phyloP scores from a whole-genome alignment of 1,140 invertebrate species.

The Pseudomyrmex concolor region DNA sequence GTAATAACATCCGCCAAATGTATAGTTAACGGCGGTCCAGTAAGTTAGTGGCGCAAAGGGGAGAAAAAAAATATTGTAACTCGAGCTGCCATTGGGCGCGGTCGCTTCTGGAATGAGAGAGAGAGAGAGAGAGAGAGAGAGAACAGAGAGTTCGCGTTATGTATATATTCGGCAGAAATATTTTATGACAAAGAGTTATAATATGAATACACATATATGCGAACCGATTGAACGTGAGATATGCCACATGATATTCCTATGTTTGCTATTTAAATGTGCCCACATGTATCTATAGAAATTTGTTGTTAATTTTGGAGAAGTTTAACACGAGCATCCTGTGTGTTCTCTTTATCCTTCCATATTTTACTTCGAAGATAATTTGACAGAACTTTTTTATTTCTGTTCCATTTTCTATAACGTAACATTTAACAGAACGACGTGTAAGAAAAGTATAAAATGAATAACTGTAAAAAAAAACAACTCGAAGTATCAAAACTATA shows the following conservation, averaged over 20 bases:
- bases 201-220: conserved; percentile 19
- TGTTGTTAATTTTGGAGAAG: neutral
- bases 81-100: conserved; percentile 76
- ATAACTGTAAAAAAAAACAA: neutral
- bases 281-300: neutral
- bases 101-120: conserved; percentile 73
- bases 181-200: conserved; percentile 50
- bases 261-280: neutral
- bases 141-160: neutral
- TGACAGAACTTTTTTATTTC: neutral
- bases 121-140: no score
- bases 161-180: neutral
- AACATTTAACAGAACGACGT: neutral
- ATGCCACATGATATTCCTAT: conserved; percentile 8
- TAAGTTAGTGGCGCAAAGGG: conserved; percentile 38
- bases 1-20: conserved; percentile 63
- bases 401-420: neutral
- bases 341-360: neutral
- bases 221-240: conserved; percentile 34
- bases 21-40: conserved; percentile 63
- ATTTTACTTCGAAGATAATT: no score
- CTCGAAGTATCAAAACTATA: no score
- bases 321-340: neutral
- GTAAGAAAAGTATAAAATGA: no score
- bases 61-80: conserved; percentile 72